Percentiles rank a stretch among this genome's conserved stretches.
These are phyloP conservation scores for Uropsilus gracilis DNA, from an alignment of 2,113 vertebrate genomes.

Conservation along the genomic window DNA sequence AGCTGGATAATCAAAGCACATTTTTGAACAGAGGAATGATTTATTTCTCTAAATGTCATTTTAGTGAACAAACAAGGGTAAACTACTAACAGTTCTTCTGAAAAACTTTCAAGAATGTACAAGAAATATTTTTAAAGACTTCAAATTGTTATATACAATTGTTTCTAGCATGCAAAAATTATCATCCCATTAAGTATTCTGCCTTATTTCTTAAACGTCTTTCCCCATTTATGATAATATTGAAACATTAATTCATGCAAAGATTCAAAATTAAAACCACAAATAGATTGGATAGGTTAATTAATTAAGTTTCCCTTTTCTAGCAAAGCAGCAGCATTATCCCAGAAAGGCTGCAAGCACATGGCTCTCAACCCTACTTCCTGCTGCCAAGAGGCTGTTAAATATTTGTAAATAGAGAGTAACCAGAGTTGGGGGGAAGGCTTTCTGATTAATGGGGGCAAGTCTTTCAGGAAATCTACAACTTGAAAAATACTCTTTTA, in stretches of 20 bases:
- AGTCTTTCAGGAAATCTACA: slow-evolving; percentile 31
- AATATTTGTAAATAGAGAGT: slow-evolving; percentile 35
- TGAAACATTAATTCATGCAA: not conserved
- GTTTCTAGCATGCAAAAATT: not conserved
- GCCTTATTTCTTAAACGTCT: not conserved
- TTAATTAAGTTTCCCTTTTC: slow-evolving; percentile 17
- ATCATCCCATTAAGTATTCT: not conserved
- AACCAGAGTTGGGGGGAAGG: not conserved
- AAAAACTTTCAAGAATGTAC: slow-evolving; percentile 24
- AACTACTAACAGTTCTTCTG: not conserved
- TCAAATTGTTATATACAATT: not conserved
- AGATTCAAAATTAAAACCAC: not conserved
- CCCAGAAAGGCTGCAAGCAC: not conserved
- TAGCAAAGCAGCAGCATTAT: slow-evolving; percentile 36
- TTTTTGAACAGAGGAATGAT: slow-evolving; percentile 1
- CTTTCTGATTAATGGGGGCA: not conserved
- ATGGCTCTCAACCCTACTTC: slow-evolving; percentile 7
- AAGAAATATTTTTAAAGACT: slow-evolving; percentile 33
- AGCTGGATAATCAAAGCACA: not conserved
- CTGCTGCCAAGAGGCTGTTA: not conserved
- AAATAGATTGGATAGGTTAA: slow-evolving; percentile 7
- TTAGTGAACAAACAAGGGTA: not conserved
- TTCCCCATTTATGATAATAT: not conserved
- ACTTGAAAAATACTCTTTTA: slow-evolving; percentile 1
- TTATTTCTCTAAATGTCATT: not conserved